A percentile compares a stretch with the other conserved stretches of the same genome.
Evolutionary conservation across 2,888 invertebrate species (phyloP).

Genomic region (Rhamphomyia laevipes): DNA sequence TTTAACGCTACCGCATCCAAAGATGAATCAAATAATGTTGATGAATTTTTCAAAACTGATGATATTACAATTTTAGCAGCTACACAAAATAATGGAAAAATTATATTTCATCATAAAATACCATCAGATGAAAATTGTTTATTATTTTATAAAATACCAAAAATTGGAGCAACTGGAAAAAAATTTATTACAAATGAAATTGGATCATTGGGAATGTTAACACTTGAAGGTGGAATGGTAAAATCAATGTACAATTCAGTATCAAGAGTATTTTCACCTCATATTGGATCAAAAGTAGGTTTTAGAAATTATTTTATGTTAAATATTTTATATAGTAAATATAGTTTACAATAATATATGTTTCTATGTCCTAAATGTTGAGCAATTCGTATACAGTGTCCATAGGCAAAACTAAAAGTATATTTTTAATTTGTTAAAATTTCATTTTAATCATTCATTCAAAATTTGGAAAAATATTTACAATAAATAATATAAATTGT

Average conservation of each 20-base stretch:
- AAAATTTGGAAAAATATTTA: no score
- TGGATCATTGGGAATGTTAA: constrained; percentile 36
- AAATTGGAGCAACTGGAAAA: constrained; percentile 21
- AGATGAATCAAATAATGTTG: constrained; percentile 31
- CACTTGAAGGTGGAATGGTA: constrained; percentile 38
- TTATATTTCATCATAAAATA: constrained; percentile 37
- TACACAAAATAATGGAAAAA: constrained; percentile 35
- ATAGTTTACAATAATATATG: no score
- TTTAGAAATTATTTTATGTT: constrained; percentile 5
- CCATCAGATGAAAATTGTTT: constrained; percentile 36
- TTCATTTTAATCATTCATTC: no score
- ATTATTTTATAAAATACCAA: constrained; percentile 39
- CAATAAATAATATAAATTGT: background rate
- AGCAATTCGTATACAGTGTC: no score
- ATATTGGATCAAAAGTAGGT: constrained; percentile 31
- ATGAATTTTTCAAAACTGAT: constrained; percentile 40
- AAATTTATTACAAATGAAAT: constrained; percentile 13
- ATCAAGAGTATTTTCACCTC: constrained; percentile 37
- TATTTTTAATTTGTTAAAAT: no score
- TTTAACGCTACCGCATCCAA: constrained; percentile 29
- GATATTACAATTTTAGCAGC: constrained; percentile 39
- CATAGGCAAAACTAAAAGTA: no score
- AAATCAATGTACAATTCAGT: constrained; percentile 40
- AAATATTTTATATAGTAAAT: background rate
- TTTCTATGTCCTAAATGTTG: no score